A percentile compares a stretch with the other conserved stretches of the same genome.
phyloP scores from a whole-genome alignment of 2,888 invertebrate species.

The Phengaris alcon region DNA sequence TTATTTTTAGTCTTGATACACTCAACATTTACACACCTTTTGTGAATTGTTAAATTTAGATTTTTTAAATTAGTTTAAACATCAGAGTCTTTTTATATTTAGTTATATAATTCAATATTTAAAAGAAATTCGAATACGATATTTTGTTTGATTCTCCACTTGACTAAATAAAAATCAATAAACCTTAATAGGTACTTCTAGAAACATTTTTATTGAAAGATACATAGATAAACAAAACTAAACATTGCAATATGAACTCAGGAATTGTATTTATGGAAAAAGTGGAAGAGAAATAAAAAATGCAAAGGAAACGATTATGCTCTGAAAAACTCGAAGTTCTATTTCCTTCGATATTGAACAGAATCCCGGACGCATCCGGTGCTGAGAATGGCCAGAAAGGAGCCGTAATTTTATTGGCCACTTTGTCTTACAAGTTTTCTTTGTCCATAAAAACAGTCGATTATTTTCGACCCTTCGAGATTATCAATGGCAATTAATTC shows the following conservation, averaged over 20 bases:
- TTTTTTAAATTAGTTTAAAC: too few species aligned
- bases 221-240: background rate
- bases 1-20: too few species aligned
- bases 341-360: constrained; percentile 30
- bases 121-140: too few species aligned
- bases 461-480: constrained; percentile 13
- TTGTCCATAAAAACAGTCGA: constrained; percentile 21
- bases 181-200: too few species aligned
- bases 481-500: constrained; percentile 12
- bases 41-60: too few species aligned
- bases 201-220: too few species aligned
- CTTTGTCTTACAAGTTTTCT: constrained; percentile 43
- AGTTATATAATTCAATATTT: too few species aligned
- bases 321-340: constrained; percentile 10
- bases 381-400: constrained; percentile 63
- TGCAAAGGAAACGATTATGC: background rate
- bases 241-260: background rate
- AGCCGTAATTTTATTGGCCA: constrained; percentile 63
- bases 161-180: too few species aligned
- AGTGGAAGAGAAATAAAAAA: background rate
- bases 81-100: too few species aligned
- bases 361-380: constrained; percentile 48
- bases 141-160: too few species aligned
- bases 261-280: background rate
- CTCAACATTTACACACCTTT: too few species aligned